Evolutionary conservation across 2,113 vertebrate species (phyloP).

Genomic region (Trogon melanurus): DNA sequence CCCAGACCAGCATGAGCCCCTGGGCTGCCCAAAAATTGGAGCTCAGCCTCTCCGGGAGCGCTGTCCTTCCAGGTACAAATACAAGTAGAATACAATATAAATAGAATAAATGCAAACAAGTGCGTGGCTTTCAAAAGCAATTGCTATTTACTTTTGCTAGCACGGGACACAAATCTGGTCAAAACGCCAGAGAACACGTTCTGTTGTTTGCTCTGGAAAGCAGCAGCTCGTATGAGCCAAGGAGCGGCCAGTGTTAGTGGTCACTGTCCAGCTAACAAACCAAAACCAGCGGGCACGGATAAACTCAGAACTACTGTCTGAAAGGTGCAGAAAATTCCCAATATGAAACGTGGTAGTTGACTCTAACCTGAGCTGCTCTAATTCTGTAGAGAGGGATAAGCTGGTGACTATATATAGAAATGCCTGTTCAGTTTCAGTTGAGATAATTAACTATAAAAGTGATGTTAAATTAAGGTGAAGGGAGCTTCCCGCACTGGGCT

Average conservation of each 20-base stretch:
- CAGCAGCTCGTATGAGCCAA: neutral
- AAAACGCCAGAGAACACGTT: neutral
- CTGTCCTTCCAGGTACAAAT: neutral
- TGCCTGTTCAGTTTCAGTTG: neutral
- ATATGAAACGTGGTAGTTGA: rapidly evolving
- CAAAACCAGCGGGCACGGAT: neutral
- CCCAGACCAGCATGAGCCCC: too few relatives aligned
- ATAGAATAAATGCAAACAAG: neutral
- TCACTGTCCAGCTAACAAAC: neutral
- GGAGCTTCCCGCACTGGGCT: rapidly evolving
- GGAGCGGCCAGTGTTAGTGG: neutral
- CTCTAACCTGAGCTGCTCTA: neutral
- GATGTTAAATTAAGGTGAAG: neutral
- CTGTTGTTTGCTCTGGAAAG: neutral
- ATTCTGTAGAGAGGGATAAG: neutral
- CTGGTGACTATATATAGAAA: neutral
- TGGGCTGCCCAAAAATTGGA: too few relatives aligned
- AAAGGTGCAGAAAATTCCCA: neutral
- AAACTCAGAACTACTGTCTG: neutral
- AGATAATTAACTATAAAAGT: neutral
- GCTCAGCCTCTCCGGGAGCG: neutral
- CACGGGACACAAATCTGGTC: neutral
- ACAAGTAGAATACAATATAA: too few relatives aligned
- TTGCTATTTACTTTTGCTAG: neutral
- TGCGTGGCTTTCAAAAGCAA: neutral